These are phyloP conservation scores for Anagrus nilaparvatae DNA, from an alignment of 1,140 invertebrate species.

Conservation along the genomic window DNA sequence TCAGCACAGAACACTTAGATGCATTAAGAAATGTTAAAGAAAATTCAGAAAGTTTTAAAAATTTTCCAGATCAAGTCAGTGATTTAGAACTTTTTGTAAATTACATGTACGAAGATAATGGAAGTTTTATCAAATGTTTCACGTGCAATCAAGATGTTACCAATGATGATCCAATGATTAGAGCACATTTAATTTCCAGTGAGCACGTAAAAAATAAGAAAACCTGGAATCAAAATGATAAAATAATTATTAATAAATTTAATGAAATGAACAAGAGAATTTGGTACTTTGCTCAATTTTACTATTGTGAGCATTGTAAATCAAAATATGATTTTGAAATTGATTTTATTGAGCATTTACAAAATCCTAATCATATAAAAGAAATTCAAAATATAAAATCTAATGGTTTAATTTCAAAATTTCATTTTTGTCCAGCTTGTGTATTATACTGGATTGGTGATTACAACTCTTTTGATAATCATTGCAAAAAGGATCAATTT, in stretches of 20 bases:
- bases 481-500: conserved; percentile 15
- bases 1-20: conserved; percentile 6
- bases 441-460: conserved; percentile 19
- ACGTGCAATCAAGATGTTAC: conserved; percentile 5
- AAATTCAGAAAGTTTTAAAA: background rate
- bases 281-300: conserved; percentile 20
- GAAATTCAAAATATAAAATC: background rate
- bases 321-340: conserved; percentile 7
- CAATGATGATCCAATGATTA: too few relatives aligned
- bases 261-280: conserved; percentile 9
- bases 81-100: conserved; percentile 12
- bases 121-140: conserved; percentile 1
- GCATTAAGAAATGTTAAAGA: conserved; percentile 7
- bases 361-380: conserved; percentile 8
- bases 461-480: conserved; percentile 11
- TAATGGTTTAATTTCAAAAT: conserved; percentile 3
- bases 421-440: conserved; percentile 24
- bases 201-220: background rate
- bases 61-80: conserved; percentile 9
- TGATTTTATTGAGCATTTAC: conserved; percentile 19
- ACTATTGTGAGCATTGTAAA: conserved; percentile 17
- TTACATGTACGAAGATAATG: conserved; percentile 7
- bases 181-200: background rate
- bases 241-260: conserved; percentile 1
- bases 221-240: background rate